Conservation (phyloP, 2,797 vertebrate genomes). For the Anisognathus igniventris region DNA sequence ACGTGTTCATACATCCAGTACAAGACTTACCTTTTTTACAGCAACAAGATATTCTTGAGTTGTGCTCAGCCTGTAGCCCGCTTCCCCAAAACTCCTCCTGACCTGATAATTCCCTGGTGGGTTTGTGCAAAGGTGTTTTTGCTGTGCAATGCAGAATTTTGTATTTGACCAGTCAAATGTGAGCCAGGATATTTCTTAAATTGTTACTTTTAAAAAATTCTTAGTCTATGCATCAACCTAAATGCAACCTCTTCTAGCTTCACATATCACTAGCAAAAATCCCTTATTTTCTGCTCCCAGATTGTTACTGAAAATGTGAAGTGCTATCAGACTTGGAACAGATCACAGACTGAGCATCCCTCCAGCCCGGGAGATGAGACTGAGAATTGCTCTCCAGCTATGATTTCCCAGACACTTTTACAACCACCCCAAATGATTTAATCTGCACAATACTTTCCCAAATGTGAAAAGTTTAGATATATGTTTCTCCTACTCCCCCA, state of each 20-base stretch:
- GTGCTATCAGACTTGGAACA: not conserved
- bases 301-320: not conserved
- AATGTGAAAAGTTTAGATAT: not conserved
- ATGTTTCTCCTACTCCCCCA: not conserved
- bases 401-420: not conserved
- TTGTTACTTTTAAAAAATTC: accelerated
- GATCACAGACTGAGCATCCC: not conserved
- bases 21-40: not conserved
- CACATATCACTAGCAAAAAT: not conserved
- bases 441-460: not conserved
- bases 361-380: not conserved
- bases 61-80: not conserved
- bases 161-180: not conserved
- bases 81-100: not conserved
- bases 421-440: not conserved
- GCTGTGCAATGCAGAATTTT: not conserved
- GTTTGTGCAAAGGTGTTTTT: not conserved
- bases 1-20: not conserved
- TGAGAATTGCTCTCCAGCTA: not conserved
- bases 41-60: not conserved
- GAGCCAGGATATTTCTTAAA: not conserved
- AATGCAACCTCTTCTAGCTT: not conserved
- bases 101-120: not conserved
- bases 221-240: not conserved
- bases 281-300: not conserved